These are phyloP conservation scores for Alcedo quadribrachys DNA, from an alignment of 2,797 vertebrate genomes.

Conservation along the genomic window DNA sequence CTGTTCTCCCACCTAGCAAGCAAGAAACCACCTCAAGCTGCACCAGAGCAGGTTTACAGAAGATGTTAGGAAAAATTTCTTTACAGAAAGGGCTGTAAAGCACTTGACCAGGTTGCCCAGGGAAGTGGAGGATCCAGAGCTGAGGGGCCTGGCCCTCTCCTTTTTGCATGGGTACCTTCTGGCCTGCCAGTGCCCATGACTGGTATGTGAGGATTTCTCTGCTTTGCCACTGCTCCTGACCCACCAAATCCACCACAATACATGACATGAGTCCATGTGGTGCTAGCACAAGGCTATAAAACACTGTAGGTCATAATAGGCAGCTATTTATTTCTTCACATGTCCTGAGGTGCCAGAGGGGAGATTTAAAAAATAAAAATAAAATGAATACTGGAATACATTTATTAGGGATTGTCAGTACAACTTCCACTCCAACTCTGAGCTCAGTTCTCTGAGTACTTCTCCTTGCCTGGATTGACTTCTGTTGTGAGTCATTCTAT, in stretches of 20 bases:
- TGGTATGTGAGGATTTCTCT: not conserved
- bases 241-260: not conserved
- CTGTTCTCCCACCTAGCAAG: not conserved
- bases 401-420: constrained; percentile 1
- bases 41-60: not conserved
- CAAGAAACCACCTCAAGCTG: not conserved
- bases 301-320: not conserved
- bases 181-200: not conserved
- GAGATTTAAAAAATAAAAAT: not conserved
- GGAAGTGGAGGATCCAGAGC: not conserved
- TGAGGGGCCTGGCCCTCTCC: rapidly evolving
- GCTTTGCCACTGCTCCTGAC: not conserved
- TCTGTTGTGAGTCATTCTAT: not conserved
- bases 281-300: constrained; percentile 30
- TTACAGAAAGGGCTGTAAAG: not conserved
- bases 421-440: not conserved
- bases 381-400: constrained; percentile 16
- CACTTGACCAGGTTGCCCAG: not conserved
- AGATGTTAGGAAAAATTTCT: not conserved
- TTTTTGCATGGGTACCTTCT: not conserved
- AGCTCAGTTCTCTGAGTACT: not conserved
- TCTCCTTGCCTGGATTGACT: not conserved
- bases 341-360: not conserved
- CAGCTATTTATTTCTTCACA: constrained; percentile 28
- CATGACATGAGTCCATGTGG: not conserved